Evolutionary conservation across 2,113 vertebrate species (phyloP).

Genomic region (Chionomys nivalis): DNA sequence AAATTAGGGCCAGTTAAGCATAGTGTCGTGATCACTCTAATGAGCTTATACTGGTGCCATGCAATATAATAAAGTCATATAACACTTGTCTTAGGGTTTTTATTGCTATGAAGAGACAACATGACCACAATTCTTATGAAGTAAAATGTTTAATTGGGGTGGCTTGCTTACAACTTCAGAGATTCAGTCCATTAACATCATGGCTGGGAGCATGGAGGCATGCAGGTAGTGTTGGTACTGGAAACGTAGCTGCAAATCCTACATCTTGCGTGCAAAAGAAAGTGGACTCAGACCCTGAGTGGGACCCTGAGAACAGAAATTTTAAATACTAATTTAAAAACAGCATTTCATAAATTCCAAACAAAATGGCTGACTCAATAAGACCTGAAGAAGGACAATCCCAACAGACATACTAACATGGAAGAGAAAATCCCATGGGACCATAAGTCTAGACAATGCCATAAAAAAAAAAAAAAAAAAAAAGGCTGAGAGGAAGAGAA

Average conservation of each 20-base stretch:
- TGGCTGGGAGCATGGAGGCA: background rate
- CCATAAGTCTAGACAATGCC: too few species aligned
- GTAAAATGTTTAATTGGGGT: background rate
- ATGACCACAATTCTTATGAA: background rate
- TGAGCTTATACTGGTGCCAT: constrained; percentile 6
- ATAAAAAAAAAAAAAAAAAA: too few species aligned
- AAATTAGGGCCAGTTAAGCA: constrained; percentile 45
- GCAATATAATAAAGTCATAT: constrained; percentile 52
- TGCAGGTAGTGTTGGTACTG: background rate
- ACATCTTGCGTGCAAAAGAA: background rate
- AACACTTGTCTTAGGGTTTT: background rate
- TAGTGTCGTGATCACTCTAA: constrained; percentile 2
- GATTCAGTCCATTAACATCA: background rate
- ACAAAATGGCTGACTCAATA: too few species aligned
- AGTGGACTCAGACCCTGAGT: too few species aligned
- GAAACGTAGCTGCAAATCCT: too few species aligned
- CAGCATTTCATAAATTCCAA: too few species aligned
- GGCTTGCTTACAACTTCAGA: background rate
- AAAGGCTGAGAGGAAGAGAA: too few species aligned
- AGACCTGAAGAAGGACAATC: too few species aligned
- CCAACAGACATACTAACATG: too few species aligned
- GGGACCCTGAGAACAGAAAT: too few species aligned
- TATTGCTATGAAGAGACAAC: background rate
- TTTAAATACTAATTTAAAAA: too few species aligned
- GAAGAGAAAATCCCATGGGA: too few species aligned